Base-by-base conservation (phyloP, 2,888 invertebrate genomes). In the Microctonus hyperodae region DNA sequence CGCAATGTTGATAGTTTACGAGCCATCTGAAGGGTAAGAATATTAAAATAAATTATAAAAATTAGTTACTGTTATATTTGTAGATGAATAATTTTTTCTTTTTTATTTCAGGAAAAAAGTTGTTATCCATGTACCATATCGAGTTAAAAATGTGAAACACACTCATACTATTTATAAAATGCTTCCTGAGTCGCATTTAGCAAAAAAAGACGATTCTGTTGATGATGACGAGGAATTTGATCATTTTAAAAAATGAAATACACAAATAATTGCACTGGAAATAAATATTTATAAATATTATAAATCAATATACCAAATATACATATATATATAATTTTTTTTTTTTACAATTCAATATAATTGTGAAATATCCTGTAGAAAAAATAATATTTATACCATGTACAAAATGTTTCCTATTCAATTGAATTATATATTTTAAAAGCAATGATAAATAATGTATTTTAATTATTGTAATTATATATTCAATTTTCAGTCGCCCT, bases 111-210 rank as follows among this genome's bases (percentile, higher is more conserved):
- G 89, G 59, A 90, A 91, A 74, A 89, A 89, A 75, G 90, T 91
- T 6, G 87, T 89, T 7, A 90, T 91, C 70, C 90, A 90, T 77
- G 88, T 91, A 20, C 91, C 91, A 0, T 88, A 88, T 77, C 88
- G 88, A 73, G 87, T 90, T 70, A 91, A 91, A 83, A 89, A 89
- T 74, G 86, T 90, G 70, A 90, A 90, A 74, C 91, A 91, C 78
- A 90, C 90, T 0, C 91, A 91, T 79, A 91, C 90, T 0, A 86
- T 91, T n/a, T 90, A 88, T 84, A 91, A 90, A 80, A 88, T 90
- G 0, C 85, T 91, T 44, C 88, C 90, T 56, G 88, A 88, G 70
- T 86, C 60, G 56, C 69, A 72, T 22, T 25, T 64, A 25, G 70
- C 72, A 23, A 58, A 71, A 20, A 63, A 69, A 61, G 63, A 70